Conservation (phyloP, 1,140 invertebrate genomes). For the Rhagoletis pomonella region DNA sequence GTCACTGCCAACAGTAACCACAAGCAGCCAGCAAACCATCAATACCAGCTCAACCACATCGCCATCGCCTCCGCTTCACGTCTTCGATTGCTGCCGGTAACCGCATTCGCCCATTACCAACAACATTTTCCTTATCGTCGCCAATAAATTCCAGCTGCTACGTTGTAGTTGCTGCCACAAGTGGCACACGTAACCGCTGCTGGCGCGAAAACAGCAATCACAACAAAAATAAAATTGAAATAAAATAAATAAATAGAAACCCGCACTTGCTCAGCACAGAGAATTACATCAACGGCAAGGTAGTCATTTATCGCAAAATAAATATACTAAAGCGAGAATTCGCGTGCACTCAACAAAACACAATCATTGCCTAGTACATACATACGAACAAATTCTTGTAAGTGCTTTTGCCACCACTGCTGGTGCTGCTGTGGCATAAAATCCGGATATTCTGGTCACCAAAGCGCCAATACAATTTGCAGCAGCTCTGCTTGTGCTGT, state of each 20-base stretch:
- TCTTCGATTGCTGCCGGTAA: constrained; percentile 1
- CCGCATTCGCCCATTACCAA: neutral
- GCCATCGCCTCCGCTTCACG: neutral
- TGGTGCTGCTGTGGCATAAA: constrained; percentile 17
- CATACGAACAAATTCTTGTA: neutral
- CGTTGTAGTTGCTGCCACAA: neutral
- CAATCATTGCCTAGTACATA: neutral
- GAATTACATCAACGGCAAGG: constrained; percentile 4
- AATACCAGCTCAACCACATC: neutral
- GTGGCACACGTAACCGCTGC: constrained; percentile 41
- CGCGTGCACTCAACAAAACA: neutral
- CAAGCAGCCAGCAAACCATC: neutral
- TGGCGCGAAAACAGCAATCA: neutral
- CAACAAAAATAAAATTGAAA: neutral
- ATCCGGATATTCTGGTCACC: constrained; percentile 43
- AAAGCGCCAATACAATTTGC: neutral
- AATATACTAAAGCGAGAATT: constrained; percentile 21
- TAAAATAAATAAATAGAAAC: neutral
- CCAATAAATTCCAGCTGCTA: constrained; percentile 36
- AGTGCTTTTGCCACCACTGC: neutral
- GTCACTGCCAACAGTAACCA: constrained; percentile 2
- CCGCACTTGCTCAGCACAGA: neutral
- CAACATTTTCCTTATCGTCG: constrained; percentile 33
- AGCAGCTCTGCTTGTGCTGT: neutral
- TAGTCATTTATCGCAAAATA: constrained; percentile 6